phyloP scores from a whole-genome alignment of 2,113 vertebrate species.

The Atlantisia rogersi region DNA sequence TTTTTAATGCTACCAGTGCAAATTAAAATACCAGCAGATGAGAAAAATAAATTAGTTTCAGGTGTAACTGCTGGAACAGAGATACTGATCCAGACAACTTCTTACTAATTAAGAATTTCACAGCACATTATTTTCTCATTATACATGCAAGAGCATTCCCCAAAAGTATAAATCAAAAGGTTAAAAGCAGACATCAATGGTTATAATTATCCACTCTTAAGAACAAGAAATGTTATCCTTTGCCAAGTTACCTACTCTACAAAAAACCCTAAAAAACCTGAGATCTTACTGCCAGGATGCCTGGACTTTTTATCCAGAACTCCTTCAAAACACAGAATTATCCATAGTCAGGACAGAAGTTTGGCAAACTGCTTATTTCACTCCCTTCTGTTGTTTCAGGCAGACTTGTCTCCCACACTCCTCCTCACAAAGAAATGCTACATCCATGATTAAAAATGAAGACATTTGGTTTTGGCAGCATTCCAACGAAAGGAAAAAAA shows the following conservation, averaged over 20 bases:
- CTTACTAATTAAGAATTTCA: neutral
- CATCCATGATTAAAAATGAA: neutral
- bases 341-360: neutral
- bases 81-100: neutral
- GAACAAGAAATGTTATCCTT: neutral
- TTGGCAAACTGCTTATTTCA: neutral
- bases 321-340: neutral
- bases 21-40: neutral
- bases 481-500: neutral
- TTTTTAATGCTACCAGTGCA: neutral
- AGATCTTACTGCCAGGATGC: neutral
- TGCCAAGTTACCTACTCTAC: neutral
- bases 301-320: slow-evolving; percentile 25
- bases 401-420: neutral
- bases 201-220: neutral
- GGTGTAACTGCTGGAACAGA: neutral
- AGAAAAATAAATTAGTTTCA: slow-evolving; percentile 15
- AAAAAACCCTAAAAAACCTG: neutral
- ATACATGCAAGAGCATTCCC: neutral
- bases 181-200: neutral
- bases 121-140: neutral
- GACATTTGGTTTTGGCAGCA: neutral
- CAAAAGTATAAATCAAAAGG: neutral
- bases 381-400: slow-evolving; percentile 1
- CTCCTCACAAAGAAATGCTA: neutral